A percentile compares a stretch with the other conserved stretches of the same genome.
phyloP scores from a whole-genome alignment of 2,113 vertebrate species.

The Chamaea fasciata region DNA sequence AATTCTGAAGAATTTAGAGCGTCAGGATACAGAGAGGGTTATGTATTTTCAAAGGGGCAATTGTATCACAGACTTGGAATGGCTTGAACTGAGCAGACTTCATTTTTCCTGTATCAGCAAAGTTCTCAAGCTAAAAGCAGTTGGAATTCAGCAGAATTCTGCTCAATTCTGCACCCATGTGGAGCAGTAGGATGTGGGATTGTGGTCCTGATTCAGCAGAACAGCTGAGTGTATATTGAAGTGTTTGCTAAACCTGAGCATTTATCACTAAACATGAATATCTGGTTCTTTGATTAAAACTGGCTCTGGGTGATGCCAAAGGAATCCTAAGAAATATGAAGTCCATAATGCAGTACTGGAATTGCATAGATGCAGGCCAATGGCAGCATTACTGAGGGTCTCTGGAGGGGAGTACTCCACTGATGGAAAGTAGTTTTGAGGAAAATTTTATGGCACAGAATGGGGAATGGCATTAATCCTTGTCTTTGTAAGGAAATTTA shows the following conservation, averaged over 20 bases:
- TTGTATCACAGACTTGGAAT: neutral
- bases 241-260: neutral
- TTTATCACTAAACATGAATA: neutral
- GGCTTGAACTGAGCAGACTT: neutral
- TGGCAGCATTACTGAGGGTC: neutral
- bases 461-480: neutral
- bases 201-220: neutral
- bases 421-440: neutral
- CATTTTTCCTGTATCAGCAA: slow-evolving; percentile 3
- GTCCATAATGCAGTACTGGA: neutral
- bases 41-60: neutral
- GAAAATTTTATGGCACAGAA: neutral
- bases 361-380: neutral
- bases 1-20: neutral
- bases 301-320: neutral
- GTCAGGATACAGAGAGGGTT: neutral
- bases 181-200: neutral
- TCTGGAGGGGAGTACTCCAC: neutral
- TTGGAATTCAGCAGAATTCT: neutral
- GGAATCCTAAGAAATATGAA: neutral
- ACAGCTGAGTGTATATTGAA: neutral
- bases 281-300: neutral
- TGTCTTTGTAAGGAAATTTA: neutral
- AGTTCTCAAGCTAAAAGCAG: neutral
- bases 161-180: neutral